Percentiles rank a stretch among this genome's conserved stretches.
These are phyloP conservation scores for Ophiodon elongatus DNA, from an alignment of 2,113 vertebrate species.

Conservation along the genomic window DNA sequence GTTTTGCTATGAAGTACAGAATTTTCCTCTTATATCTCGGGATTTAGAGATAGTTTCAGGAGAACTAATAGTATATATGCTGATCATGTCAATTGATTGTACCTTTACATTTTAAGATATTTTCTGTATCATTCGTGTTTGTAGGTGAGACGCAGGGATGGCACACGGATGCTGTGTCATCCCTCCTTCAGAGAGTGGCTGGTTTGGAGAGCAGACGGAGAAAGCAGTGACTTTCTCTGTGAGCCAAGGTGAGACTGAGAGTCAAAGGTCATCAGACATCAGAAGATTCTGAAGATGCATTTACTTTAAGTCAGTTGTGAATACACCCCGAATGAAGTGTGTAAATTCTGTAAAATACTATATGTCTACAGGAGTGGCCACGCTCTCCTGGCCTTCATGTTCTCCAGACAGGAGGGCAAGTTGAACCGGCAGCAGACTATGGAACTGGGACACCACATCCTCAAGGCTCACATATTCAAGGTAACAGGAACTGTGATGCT, in stretches of 20 bases:
- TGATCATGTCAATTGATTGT: not conserved
- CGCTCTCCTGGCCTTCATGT: conserved; percentile 97
- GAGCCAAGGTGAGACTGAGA: conserved; percentile 90
- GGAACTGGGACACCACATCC: conserved; percentile 98
- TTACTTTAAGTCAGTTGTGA: not conserved
- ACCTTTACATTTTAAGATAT: not conserved
- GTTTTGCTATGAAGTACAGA: not conserved
- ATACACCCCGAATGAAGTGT: not conserved
- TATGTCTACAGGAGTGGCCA: conserved; percentile 91
- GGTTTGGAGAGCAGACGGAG: conserved; percentile 96
- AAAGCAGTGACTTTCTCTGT: conserved; percentile 94
- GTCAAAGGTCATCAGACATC: not conserved
- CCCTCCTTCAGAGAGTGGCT: conserved; percentile 99
- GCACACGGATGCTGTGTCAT: conserved; percentile 98
- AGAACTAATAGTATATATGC: not conserved
- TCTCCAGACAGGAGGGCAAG: conserved; percentile 96
- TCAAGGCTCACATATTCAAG: conserved; percentile 99
- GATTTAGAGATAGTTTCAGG: not conserved
- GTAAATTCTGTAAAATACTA: not conserved
- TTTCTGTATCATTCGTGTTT: not conserved
- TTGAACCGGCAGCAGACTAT: conserved; percentile 98
- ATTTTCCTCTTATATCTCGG: not conserved
- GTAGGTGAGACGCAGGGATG: conserved; percentile 90
- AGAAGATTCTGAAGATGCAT: not conserved
- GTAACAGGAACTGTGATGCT: conserved; percentile 75